Percentiles rank a stretch among this genome's conserved stretches.
These are phyloP conservation scores for Drosophila atroscutellata DNA, from an alignment of 2,888 invertebrate species.

Conservation along the genomic window DNA sequence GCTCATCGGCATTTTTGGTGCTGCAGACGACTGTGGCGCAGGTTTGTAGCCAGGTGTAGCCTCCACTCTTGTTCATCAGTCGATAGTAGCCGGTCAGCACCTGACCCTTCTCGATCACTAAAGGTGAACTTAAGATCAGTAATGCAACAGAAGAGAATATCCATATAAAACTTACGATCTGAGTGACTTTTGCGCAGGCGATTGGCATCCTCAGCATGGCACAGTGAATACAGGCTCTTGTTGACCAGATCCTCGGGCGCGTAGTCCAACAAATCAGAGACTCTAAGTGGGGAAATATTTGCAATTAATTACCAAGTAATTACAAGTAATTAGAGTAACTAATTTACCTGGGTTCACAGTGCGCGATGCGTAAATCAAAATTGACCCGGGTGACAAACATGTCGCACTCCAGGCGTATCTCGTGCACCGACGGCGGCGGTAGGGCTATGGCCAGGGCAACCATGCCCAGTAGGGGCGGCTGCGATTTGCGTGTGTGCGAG, in stretches of 20 bases:
- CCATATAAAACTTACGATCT: conserved; percentile 92
- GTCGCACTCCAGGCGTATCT: conserved; percentile 96
- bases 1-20: conserved; percentile 97
- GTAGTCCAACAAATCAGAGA: conserved; percentile 96
- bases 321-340: background rate
- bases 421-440: conserved; percentile 98
- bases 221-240: conserved; percentile 96
- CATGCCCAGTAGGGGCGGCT: conserved; percentile 95
- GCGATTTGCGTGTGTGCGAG: conserved; percentile 94
- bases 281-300: conserved; percentile 86
- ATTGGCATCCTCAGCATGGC: conserved; percentile 98
- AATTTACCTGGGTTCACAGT: conserved; percentile 96
- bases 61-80: conserved; percentile 97
- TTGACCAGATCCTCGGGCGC: conserved; percentile 97
- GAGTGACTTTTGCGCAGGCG: conserved; percentile 97
- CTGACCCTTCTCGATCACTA: conserved; percentile 98
- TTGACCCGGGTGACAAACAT: conserved; percentile 98
- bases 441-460: conserved; percentile 97
- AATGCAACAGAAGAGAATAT: background rate
- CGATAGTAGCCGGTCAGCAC: conserved; percentile 98
- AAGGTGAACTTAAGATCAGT: background rate
- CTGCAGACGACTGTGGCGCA: conserved; percentile 98
- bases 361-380: conserved; percentile 98
- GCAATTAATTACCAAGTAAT: background rate
- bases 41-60: conserved; percentile 98